Evolutionary conservation across 2,797 vertebrate species (phyloP), one percentile per base, ranked within the genome.

Genomic region (Columba guinea): DNA sequence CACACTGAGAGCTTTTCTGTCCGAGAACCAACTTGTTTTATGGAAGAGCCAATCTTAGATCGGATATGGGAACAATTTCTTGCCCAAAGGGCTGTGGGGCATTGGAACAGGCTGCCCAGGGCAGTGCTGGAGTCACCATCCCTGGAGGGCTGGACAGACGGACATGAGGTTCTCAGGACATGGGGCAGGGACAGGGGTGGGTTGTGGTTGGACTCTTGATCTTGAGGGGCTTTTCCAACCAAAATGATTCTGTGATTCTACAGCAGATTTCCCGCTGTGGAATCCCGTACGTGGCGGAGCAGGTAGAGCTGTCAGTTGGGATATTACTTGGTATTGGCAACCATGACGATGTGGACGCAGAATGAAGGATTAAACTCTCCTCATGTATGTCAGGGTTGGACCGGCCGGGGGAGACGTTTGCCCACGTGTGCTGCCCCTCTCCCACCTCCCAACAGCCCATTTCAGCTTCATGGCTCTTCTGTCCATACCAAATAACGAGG

Each of bases 1-100:
- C 7, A 16, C 37, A 20, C 22, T 7, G 18, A 39, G 30, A 67
- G 13, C 16, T 55, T 44, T 49, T 41, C 69, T 17, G 0, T 46
- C 5, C 19, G 17, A 35, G 35, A 67, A 3, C 24, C 44, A 56
- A 48, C 46, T 17, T 30, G 22, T 9, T 86, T 27, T 39, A 23
- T n/a, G 9, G 13, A 9, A 44, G 30, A 32, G 48, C 11, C 32
- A 0, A 0, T 55, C 59, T 3, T 0, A 58, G 48, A 44, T 18
- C 8, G 41, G 41, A 19, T 44, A 4, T 44, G 41, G 41, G 41
- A 44, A 44, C 41, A 44, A 44, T 44, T 44, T 44, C 41, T 44
- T 44, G 17, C 41, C 41, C 41, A 44, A 44, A 44, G 39, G 39
- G 39, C 39, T 39, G 39, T 39, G 39, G 39, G 39, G 39, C 39